Percentiles rank a stretch among this genome's conserved stretches.
These are phyloP conservation scores for Nematostella vectensis DNA, from an alignment of 92 coral and sea anemone genomes.

Conservation along the genomic window DNA sequence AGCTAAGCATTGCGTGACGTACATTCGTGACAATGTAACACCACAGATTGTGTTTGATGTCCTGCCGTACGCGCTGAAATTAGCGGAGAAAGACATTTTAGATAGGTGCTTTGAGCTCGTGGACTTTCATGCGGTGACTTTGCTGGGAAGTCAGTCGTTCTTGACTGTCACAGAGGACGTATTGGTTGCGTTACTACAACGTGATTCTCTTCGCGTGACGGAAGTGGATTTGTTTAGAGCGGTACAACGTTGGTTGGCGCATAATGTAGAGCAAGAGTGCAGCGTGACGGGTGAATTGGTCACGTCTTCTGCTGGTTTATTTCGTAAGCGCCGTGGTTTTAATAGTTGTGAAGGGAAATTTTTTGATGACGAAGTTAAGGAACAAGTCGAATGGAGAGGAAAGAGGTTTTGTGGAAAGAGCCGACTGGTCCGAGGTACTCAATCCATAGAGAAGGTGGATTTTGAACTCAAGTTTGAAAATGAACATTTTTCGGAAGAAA, in stretches of 20 bases:
- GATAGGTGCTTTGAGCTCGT: constrained; percentile 60
- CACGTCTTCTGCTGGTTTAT: neutral
- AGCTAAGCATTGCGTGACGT: constrained; percentile 41
- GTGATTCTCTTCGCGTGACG: constrained; percentile 49
- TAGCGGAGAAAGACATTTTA: constrained; percentile 47
- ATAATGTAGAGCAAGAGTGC: neutral
- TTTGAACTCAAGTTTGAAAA: no score
- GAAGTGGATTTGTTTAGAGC: constrained; percentile 63
- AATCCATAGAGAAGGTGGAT: no score
- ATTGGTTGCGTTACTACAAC: constrained; percentile 29
- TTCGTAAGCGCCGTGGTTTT: neutral
- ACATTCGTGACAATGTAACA: constrained; percentile 47
- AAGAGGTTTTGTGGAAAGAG: neutral
- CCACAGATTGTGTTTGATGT: constrained; percentile 46
- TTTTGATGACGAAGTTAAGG: neutral
- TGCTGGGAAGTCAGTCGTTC: constrained; percentile 42
- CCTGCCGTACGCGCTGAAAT: constrained; percentile 42
- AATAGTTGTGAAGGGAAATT: no score
- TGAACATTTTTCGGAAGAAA: no score
- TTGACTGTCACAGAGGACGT: constrained; percentile 27
- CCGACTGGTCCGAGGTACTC: no score
- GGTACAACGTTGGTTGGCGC: constrained; percentile 50
- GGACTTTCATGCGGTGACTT: constrained; percentile 45
- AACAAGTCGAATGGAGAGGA: neutral
- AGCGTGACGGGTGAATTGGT: neutral